Evolutionary conservation across 2,888 invertebrate genomes (phyloP), one percentile per base, ranked within the genome.

Genomic region (Leptopilina myrica): DNA sequence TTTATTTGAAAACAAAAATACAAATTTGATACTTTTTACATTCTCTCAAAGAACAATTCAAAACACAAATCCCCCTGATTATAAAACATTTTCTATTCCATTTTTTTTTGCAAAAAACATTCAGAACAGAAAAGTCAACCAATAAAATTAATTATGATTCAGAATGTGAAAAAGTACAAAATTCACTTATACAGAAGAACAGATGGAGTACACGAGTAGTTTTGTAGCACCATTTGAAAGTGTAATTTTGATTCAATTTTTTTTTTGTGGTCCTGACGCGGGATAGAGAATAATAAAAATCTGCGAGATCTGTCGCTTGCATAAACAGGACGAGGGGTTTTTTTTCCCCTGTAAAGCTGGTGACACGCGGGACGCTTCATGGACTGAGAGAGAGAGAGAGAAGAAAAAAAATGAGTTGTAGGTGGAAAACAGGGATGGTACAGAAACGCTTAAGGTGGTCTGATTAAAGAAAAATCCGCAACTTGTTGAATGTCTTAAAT

Each of bases 401-500:
- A n/a, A n/a, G n/a, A 43, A 8, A 43, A 43, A 43, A 43, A 43
- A 8, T 43, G 43, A 43, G 53, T 26, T 33, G 33, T 5, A 53
- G 40, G 56, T 9, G 33, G 73, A 73, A 33, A 56, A 20, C 5
- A 20, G 20, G 49, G 33, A n/a, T 33, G 53, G 62, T 62, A 15
- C 14, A 73, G 53, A 73, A 56, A 73, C 73, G 73, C 56, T 73
- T 56, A 33, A 73, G 73, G 56, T 73, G 73, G 73, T 73, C 73
- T 73, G 73, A 73, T 73, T 87, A 88, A 88, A 88, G 90, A 90
- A 91, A 91, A 91, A 90, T 91, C 89, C 89, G 89, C 91, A 90
- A 91, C 91, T 91, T 91, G 91, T 91, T 91, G 91, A 91, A 87
- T 89, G 89, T 89, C 91, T 91, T 90, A 91, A 91, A 91, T 90